Conservation (phyloP, 2,888 invertebrate genomes). For the Allophyes oxyacanthae region DNA sequence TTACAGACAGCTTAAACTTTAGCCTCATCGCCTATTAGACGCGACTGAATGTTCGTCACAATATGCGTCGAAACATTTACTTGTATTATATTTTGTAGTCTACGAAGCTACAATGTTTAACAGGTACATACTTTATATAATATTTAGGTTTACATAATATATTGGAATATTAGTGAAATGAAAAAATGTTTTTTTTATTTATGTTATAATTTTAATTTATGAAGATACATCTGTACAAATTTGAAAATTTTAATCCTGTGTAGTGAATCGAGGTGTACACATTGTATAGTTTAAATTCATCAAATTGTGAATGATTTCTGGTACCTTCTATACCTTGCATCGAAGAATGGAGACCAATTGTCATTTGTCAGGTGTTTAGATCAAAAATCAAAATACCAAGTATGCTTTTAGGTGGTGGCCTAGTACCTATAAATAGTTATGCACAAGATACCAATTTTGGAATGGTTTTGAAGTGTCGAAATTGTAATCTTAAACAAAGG, state of each 20-base stretch:
- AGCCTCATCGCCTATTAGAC: conserved; percentile 22
- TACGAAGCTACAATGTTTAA: conserved; percentile 43
- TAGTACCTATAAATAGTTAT: conserved; percentile 68
- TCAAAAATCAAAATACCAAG: conserved; percentile 51
- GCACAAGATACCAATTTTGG: conserved; percentile 70
- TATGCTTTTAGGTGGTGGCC: conserved; percentile 72
- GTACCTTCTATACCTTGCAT: conserved; percentile 65
- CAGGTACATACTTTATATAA: conserved; percentile 53
- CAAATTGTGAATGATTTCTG: conserved; percentile 58
- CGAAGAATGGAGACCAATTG: conserved; percentile 53
- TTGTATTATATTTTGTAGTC: conserved; percentile 57
- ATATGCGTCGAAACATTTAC: conserved; percentile 48
- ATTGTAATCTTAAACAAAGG: conserved; percentile 67
- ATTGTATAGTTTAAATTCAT: conserved; percentile 56
- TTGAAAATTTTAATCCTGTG: conserved; percentile 55
- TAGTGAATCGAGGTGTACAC: conserved; percentile 56
- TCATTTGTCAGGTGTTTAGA: conserved; percentile 49
- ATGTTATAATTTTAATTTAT: conserved; percentile 50
- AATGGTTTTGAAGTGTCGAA: conserved; percentile 52
- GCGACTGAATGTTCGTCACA: conserved; percentile 32
- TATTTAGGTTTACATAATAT: conserved; percentile 53
- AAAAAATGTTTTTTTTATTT: conserved; percentile 56
- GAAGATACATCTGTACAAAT: conserved; percentile 55
- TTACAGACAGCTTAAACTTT: conserved; percentile 12
- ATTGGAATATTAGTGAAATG: conserved; percentile 49